Base-by-base conservation (phyloP, 1,140 invertebrate species). In the Holcopasites calliopsidis region DNA sequence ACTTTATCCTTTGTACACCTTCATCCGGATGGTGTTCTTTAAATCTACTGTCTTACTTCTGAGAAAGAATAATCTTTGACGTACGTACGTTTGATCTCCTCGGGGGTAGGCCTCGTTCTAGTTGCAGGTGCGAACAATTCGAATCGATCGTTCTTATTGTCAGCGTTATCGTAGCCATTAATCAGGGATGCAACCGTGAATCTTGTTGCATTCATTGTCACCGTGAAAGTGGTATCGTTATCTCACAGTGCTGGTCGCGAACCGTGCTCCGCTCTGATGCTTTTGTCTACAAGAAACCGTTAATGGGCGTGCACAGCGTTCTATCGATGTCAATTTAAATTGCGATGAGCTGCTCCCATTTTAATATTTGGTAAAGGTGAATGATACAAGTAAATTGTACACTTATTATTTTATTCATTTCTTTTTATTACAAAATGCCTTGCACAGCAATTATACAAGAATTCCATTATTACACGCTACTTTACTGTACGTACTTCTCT, bases 191-290 rank as follows among this genome's bases (percentile, higher is more conserved):
- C 49, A 49, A 55, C 42, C 33, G 54, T 26, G 69, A 74, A 64
- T 77, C 76, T 77, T 60, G 73, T 84, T 76, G 54, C 68, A 57
- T 71, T 77, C 72, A 79, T 79, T 81, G 80, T 69, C 50, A n/a
- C 78, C 40, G 47, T 6, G 64, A 52, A 60, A 52, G 69, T 72
- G 58, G 69, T 31, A 64, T 62, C 57, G 69, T 77, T 72, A 76
- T 76, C 74, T 57, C 70, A 18, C 35, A 38, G 1, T 33, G 23
- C 16, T 61, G 42, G 11, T 16, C 69, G 52, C 64, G 33, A 57
- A 69, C 40, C 38, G 40, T 79, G 82, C 64, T 62, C 69, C 69
- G 72, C 61, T 71, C 69, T 82, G 71, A 55, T 50, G 58, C 73
- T 35, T 55, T 68, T 68, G 76, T 62, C 44, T 0, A 10, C 18